Conservation (phyloP, 2,888 invertebrate species). For the Mylabris sibirica region DNA sequence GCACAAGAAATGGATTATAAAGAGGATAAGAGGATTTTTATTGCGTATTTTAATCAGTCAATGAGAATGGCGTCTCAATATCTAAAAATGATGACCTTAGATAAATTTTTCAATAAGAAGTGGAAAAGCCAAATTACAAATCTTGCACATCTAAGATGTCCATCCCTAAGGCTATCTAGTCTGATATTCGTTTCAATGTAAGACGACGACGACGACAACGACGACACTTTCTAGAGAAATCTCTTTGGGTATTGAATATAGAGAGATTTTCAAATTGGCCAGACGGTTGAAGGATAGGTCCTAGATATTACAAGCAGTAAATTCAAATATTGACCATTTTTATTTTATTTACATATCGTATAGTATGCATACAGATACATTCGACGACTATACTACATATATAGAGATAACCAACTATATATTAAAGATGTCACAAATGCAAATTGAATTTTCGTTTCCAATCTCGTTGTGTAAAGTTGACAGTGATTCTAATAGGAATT, state of each 20-base stretch:
- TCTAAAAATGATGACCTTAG: background rate
- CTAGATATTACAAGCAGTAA: constrained; percentile 34
- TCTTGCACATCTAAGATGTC: background rate
- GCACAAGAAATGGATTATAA: too few species aligned
- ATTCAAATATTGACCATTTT: constrained; percentile 43
- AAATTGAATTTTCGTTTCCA: constrained; percentile 43
- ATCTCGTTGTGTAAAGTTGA: constrained; percentile 32
- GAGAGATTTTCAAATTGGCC: constrained; percentile 34
- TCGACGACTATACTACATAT: background rate
- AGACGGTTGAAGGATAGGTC: constrained; percentile 28
- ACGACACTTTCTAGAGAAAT: background rate
- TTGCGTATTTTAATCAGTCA: too few species aligned
- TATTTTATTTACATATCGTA: constrained; percentile 39
- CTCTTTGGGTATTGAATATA: constrained; percentile 32
- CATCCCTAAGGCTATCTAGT: constrained; percentile 1
- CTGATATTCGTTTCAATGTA: constrained; percentile 1
- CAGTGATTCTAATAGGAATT: background rate
- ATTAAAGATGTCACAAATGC: constrained; percentile 41
- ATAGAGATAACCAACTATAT: constrained; percentile 27
- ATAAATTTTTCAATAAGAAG: constrained; percentile 2
- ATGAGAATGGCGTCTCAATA: too few species aligned
- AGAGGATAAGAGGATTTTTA: too few species aligned
- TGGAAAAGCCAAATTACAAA: background rate
- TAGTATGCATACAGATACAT: background rate
- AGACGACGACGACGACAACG: background rate